phyloP scores from a whole-genome alignment of 30 jellyfish, hydroid and myxozoan genomes.

The Clytia hemisphaerica region DNA sequence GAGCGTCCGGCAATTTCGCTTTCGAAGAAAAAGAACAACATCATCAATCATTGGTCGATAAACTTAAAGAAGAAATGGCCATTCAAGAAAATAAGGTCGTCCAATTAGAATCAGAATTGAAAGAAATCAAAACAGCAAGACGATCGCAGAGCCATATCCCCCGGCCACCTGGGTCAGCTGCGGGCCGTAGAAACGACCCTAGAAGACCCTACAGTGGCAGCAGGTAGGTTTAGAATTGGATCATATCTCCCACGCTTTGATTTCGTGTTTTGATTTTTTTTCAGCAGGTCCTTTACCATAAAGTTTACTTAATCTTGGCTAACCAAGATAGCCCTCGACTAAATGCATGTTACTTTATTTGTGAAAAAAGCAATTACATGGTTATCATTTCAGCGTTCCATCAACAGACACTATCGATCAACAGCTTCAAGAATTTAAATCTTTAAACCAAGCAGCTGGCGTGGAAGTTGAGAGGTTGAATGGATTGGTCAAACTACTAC shows the following conservation, averaged over 20 bases:
- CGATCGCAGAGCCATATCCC: constrained; percentile 38
- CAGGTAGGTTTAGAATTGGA: too few species aligned
- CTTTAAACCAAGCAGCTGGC: constrained; percentile 55
- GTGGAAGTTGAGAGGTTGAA: constrained; percentile 78
- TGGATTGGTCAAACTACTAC: constrained; percentile 58
- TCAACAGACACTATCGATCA: not conserved
- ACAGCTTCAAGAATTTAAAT: constrained; percentile 55
- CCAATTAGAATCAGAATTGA: constrained; percentile 67
- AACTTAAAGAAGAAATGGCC: constrained; percentile 55
- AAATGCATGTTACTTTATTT: too few species aligned
- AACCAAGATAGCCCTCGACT: too few species aligned
- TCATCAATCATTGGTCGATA: constrained; percentile 34
- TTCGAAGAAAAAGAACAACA: constrained; percentile 9
- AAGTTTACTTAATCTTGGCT: too few species aligned
- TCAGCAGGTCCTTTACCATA: too few species aligned
- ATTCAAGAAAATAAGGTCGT: constrained; percentile 65
- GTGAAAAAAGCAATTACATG: too few species aligned
- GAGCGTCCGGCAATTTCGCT: constrained; percentile 29
- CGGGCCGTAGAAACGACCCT: constrained; percentile 24
- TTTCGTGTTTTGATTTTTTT: too few species aligned
- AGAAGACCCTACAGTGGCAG: constrained; percentile 13
- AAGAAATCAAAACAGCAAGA: constrained; percentile 21
- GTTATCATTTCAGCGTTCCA: not conserved
- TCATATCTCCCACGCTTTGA: too few species aligned
- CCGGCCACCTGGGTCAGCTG: constrained; percentile 79